phyloP scores from a whole-genome alignment of 2,113 vertebrate species.

The Eleginops maclovinus region DNA sequence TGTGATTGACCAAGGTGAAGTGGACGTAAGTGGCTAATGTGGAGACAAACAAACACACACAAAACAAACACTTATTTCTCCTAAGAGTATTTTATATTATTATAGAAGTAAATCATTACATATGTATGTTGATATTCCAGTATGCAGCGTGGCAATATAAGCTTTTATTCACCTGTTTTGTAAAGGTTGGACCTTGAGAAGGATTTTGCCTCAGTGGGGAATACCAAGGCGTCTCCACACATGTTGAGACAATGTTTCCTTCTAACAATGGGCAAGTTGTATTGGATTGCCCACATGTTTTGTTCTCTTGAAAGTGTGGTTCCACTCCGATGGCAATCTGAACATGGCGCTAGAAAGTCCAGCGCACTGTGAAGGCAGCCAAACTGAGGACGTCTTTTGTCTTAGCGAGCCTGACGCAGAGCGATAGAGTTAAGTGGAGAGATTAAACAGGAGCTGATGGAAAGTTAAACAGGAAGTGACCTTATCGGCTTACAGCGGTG shows the following conservation, averaged over 20 bases:
- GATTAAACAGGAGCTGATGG: slow-evolving; percentile 74
- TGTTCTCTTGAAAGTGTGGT: slow-evolving; percentile 59
- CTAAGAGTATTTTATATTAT: neutral
- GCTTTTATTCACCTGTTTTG: slow-evolving; percentile 18
- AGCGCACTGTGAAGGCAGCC: slow-evolving; percentile 35
- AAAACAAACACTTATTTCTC: neutral
- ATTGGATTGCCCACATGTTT: slow-evolving; percentile 62
- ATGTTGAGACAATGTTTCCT: slow-evolving; percentile 49
- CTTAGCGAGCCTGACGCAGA: slow-evolving; percentile 64
- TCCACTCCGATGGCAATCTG: slow-evolving; percentile 75
- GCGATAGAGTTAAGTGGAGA: slow-evolving; percentile 74
- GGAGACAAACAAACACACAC: slow-evolving; percentile 22
- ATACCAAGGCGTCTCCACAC: slow-evolving; percentile 45
- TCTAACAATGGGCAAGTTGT: slow-evolving; percentile 66
- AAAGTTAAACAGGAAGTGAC: slow-evolving; percentile 80
- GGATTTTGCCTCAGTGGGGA: slow-evolving; percentile 32
- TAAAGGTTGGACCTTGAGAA: neutral
- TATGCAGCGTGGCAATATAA: neutral
- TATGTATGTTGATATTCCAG: neutral
- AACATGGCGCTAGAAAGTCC: slow-evolving; percentile 48
- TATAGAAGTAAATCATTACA: slow-evolving; percentile 1
- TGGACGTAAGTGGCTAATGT: slow-evolving; percentile 89
- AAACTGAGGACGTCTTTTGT: slow-evolving; percentile 70
- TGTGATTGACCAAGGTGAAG: slow-evolving; percentile 97
- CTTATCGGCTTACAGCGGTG: slow-evolving; percentile 71